Evolutionary conservation across 2,797 vertebrate genomes (phyloP), one percentile per base, ranked within the genome.

Genomic region (Characodon lateralis): DNA sequence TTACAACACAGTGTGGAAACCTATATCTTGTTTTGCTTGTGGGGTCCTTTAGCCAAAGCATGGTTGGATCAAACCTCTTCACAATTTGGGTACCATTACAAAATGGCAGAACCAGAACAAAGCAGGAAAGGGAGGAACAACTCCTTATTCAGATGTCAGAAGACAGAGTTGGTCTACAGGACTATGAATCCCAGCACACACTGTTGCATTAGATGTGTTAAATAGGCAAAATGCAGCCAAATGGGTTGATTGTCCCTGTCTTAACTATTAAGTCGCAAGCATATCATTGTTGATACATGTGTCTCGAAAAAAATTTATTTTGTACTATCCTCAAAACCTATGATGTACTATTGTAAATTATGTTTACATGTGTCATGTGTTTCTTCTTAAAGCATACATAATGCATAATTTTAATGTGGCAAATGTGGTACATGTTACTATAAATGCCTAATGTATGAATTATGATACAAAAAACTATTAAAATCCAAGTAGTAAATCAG

Each of bases 61-160:
- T 69, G 31, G 31, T 56, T 5, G 16, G 66, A 84, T 73, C 14
- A 18, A 79, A 78, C 75, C 50, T 71, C 58, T 26, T 78, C 43
- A 74, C 31, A 74, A 78, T 55, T 73, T 55, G 10, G 71, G 71
- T 65, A 50, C 9, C 51, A 26, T 0, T 48, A 84, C 84, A 89
- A 89, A 89, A 88, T 84, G 87, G 82, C 73, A 88, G 77, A 88
- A 76, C 31, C 8, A n/a, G 71, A 70, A 78, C 77, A 75, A 24
- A 81, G 46, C 59, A 48, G 35, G 46, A 18, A 3, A 18, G 22
- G 22, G 8, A 26, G 31, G 48, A 78, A 65, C 22, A 31, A 73
- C 71, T 73, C 59, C 35, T 50, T 55, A 73, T 16, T 56, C 76
- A 2, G n/a, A 71, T 28, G n/a, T 50, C 4, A 46, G 74, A 51